These are phyloP conservation scores for Parauchenoglanis ngamensis DNA, from an alignment of 2,797 vertebrate species.

Conservation along the genomic window DNA sequence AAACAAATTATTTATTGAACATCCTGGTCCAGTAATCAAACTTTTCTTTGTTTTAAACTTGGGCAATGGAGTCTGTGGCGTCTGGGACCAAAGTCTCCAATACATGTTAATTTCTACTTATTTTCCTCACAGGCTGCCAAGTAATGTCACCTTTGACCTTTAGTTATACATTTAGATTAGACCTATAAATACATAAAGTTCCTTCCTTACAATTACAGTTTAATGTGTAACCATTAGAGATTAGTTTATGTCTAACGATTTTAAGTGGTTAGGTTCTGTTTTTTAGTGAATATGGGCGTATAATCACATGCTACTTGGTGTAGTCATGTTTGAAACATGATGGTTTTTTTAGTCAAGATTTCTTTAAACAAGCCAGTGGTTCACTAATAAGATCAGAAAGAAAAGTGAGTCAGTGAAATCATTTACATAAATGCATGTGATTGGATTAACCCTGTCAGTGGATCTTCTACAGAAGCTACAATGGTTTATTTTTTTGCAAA, in stretches of 20 bases:
- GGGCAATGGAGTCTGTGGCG: not conserved
- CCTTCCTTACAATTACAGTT: not conserved
- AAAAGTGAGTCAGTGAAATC: not conserved
- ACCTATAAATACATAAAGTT: not conserved
- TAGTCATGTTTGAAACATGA: not conserved
- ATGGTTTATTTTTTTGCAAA: not conserved
- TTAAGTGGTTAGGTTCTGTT: not conserved
- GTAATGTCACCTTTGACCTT: not conserved
- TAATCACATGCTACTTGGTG: not conserved
- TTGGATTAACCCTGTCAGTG: not conserved
- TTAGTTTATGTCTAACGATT: not conserved
- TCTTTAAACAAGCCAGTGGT: not conserved
- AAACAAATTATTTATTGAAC: constrained; percentile 7
- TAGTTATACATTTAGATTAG: not conserved
- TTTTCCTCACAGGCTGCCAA: not conserved
- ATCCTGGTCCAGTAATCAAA: not conserved
- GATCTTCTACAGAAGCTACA: not conserved
- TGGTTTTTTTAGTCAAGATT: not conserved
- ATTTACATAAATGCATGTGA: constrained; percentile 9
- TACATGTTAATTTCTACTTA: not conserved
- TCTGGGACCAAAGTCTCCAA: not conserved
- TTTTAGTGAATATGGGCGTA: not conserved
- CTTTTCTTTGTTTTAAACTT: not conserved
- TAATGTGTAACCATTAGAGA: not conserved
- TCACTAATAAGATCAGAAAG: not conserved